Percentiles rank a stretch among this genome's conserved stretches.
phyloP scores from a whole-genome alignment of 2,797 vertebrate species.

The Luscinia megarhynchos region DNA sequence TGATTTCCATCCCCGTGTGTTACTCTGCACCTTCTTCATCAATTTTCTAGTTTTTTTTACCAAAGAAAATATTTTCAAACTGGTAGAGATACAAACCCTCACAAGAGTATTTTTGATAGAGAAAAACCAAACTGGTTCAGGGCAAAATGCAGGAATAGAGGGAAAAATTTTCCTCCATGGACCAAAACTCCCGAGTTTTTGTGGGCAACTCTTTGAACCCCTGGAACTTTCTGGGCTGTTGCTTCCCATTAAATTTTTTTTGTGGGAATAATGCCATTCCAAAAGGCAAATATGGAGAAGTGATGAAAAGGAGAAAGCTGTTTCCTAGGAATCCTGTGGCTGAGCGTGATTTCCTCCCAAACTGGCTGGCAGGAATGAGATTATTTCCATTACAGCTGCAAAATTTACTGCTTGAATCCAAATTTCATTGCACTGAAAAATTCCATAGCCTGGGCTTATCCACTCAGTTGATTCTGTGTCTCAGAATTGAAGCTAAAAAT shows the following conservation, averaged over 20 bases:
- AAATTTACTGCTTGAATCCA: neutral
- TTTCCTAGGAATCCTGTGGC: neutral
- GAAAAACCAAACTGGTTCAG: neutral
- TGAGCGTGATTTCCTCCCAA: neutral
- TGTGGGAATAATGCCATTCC: neutral
- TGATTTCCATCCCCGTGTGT: rapidly evolving
- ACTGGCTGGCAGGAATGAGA: neutral
- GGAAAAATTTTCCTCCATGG: neutral
- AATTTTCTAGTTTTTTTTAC: neutral
- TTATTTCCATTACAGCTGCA: neutral
- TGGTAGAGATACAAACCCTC: neutral
- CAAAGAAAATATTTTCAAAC: neutral
- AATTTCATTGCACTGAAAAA: neutral
- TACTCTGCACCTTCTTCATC: neutral
- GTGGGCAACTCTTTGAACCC: neutral
- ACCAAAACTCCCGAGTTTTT: rapidly evolving
- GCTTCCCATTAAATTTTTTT: neutral
- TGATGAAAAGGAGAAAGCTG: neutral
- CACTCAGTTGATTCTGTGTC: neutral
- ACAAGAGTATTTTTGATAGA: neutral
- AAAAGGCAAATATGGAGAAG: neutral
- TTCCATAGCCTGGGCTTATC: neutral
- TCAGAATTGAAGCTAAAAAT: neutral
- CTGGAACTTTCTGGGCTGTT: neutral
- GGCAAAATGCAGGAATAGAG: neutral